These are phyloP conservation scores for Junco hyemalis DNA, from an alignment of 2,113 vertebrate genomes.

Conservation along the genomic window DNA sequence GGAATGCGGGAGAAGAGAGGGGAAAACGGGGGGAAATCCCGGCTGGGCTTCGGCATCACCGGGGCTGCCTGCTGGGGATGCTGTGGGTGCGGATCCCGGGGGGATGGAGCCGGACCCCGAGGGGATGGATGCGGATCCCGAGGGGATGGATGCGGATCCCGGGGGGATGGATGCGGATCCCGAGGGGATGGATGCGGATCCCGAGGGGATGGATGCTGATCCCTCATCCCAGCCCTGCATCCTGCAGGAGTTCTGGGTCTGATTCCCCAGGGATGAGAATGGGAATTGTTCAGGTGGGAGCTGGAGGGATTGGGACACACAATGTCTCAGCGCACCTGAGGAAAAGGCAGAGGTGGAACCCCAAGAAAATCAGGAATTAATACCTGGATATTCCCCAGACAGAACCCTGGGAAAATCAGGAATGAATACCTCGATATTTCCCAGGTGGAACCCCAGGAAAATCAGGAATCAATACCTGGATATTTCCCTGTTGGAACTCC, in stretches of 20 bases:
- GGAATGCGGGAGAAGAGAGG: background rate
- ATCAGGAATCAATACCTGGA: accelerated
- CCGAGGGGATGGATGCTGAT: too few species aligned
- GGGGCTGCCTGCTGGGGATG: background rate
- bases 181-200: too few species aligned
- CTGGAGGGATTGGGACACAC: accelerated
- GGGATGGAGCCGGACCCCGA: too few species aligned
- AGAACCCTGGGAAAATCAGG: too few species aligned
- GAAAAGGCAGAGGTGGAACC: background rate
- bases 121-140: too few species aligned
- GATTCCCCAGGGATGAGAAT: accelerated
- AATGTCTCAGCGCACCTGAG: background rate
- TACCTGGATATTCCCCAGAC: too few species aligned
- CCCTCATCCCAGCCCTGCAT: background rate
- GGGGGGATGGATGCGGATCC: too few species aligned
- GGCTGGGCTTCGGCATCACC: too few species aligned
- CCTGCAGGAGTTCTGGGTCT: background rate
- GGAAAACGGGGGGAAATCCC: accelerated
- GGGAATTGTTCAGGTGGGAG: background rate
- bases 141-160: too few species aligned
- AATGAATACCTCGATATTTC: too few species aligned
- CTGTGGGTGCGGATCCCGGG: background rate
- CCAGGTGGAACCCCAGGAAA: background rate
- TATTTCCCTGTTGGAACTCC: too few species aligned
- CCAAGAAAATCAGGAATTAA: background rate